Evolutionary conservation across 64 coral and sea anemone genomes (phyloP), one percentile per base, ranked within the genome.

Genomic region (Anthopleura sola): DNA sequence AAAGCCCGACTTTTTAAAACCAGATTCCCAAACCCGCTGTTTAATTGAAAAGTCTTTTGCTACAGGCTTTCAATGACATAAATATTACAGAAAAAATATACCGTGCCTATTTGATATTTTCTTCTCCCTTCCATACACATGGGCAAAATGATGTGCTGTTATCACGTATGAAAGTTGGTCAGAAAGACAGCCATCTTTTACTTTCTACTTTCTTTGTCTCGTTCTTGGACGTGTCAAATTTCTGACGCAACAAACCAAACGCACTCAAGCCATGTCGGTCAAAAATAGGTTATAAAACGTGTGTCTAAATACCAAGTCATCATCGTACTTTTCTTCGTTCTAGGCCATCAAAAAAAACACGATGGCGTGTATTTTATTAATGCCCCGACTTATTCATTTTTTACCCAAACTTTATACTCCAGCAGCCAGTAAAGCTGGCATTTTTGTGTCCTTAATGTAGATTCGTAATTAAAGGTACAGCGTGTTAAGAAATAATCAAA

Each of bases 391-490:
- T 71, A 32, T 71, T 71, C 66, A 34, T 71, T 71, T 71, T 71
- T 71, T 71, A 71, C 66, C 66, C 66, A 28, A 71, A 71, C 66
- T 71, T 71, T 71, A 71, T 71, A 71, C 29, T 71, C 58, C 23
- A 62, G n/a, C 23, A 71, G 66, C 66, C 66, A 71, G 29, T 15
- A 14, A 32, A n/a, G 2, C 28, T 71, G 66, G 60, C 31, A 34
- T 33, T 71, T 32, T 32, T 71, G 26, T 29, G 26, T 71, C 28
- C 14, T 32, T 29, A 29, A 71, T 71, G 66, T 71, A 71, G 66
- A 71, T 71, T 71, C 34, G 66, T 71, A 71, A 62, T 29, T 34
- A 10, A 71, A 33, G 29, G 66, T 71, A 28, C 66, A 32, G 12
- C 4, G 66, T 71, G 66, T 71, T 71, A 32, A 66, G n/a, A 23